Evolutionary conservation across 2,888 invertebrate species (phyloP), one percentile per base, ranked within the genome.

Genomic region (Eledone cirrhosa): DNA sequence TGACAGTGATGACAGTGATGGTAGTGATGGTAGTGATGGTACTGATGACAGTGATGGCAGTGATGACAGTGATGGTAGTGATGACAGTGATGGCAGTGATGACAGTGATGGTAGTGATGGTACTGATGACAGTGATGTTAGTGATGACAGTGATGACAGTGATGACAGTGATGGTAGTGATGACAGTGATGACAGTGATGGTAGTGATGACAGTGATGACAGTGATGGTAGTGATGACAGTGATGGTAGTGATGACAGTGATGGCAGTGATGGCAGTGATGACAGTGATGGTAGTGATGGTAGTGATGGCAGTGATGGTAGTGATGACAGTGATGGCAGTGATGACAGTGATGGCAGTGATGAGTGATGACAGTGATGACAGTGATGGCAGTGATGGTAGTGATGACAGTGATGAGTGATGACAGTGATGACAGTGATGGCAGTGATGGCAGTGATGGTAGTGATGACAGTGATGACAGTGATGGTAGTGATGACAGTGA

Each of bases 391-490:
- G n/a, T n/a, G n/a, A n/a, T n/a, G n/a, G n/a, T n/a, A n/a, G n/a
- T n/a, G n/a, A n/a, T n/a, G n/a, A n/a, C n/a, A n/a, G n/a, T n/a
- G n/a, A n/a, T n/a, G n/a, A n/a, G n/a, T n/a, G n/a, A n/a, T n/a
- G n/a, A n/a, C n/a, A n/a, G n/a, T n/a, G n/a, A n/a, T n/a, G n/a
- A n/a, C n/a, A n/a, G n/a, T 72, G 14, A 22, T 72, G 72, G 19
- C 29, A 14, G 14, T 53, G 16, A 24, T 72, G 77, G 5, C 27
- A 33, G 29, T 76, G 67, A 24, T 53, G 77, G 13, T 8, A 27
- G 69, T 77, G 77, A 24, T 63, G 77, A 13, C 7, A 33, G n/a
- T 72, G 72, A 22, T 72, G 72, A 22, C 29, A 27, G n/a, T 72
- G 72, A 22, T 69, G 48, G 19, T 24, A 27, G n/a, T 76, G 77